Conservation (phyloP, 2,113 vertebrate species). For the Piaya cayana region DNA sequence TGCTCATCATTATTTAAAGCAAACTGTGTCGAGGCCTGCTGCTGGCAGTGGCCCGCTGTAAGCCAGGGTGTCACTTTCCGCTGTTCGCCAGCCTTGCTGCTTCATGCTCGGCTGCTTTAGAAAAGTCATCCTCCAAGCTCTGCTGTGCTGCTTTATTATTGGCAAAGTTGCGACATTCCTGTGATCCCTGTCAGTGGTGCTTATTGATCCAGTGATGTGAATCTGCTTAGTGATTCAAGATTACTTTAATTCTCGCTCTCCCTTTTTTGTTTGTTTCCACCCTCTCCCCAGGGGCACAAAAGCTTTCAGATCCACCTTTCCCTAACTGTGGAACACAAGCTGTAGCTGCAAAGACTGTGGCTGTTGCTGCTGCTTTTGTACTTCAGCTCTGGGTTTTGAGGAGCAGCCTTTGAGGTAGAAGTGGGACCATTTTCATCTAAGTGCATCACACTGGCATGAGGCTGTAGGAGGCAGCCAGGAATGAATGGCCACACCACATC, state of each 20-base stretch:
- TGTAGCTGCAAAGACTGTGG: background rate
- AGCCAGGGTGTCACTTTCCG: conserved; percentile 59
- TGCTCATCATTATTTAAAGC: conserved; percentile 58
- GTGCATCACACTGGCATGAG: background rate
- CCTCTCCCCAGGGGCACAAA: conserved; percentile 52
- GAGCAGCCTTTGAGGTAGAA: conserved; percentile 3
- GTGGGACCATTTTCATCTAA: background rate
- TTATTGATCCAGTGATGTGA: conserved; percentile 73
- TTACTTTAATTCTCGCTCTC: conserved; percentile 72
- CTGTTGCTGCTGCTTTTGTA: conserved; percentile 37
- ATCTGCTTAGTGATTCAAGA: conserved; percentile 75
- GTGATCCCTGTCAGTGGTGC: conserved; percentile 76
- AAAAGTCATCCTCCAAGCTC: conserved; percentile 61
- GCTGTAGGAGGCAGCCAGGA: background rate
- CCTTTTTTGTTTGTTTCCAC: conserved; percentile 68
- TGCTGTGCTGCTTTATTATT: conserved; percentile 71
- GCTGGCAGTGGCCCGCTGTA: background rate
- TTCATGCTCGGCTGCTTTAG: conserved; percentile 69
- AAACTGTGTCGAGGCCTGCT: background rate
- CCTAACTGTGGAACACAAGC: conserved; percentile 25
- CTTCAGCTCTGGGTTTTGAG: conserved; percentile 8
- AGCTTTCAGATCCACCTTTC: conserved; percentile 60
- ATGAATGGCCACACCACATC: background rate
- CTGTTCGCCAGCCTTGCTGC: conserved; percentile 53
- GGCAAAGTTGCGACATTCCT: conserved; percentile 71